A percentile compares a stretch with the other conserved stretches of the same genome.
Conservation (phyloP, 2,113 vertebrate genomes). For the Hippoglossus stenolepis region DNA sequence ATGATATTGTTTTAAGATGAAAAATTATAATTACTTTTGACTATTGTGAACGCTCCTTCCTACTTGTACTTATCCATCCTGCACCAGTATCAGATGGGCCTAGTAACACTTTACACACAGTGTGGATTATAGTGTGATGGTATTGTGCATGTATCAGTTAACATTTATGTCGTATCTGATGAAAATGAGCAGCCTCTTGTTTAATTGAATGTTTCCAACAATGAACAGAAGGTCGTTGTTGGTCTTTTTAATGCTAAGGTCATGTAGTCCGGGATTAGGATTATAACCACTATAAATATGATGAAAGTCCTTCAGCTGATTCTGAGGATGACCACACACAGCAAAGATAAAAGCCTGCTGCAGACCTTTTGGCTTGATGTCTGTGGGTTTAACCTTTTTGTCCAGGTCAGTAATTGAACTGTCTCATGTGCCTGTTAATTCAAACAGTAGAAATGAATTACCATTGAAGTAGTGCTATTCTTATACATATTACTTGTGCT, state of each 20-base stretch:
- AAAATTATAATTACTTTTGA: too few species aligned
- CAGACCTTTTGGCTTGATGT: constrained; percentile 18
- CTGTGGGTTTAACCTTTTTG: constrained; percentile 25
- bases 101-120: too few species aligned
- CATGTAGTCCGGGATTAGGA: constrained; percentile 61
- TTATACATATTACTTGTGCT: background rate
- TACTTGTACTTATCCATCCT: too few species aligned
- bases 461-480: background rate
- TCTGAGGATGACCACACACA: constrained; percentile 23
- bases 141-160: background rate
- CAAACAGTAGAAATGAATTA: too few species aligned
- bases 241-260: constrained; percentile 34
- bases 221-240: constrained; percentile 11
- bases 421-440: background rate
- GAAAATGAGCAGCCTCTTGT: too few species aligned
- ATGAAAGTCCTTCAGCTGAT: constrained; percentile 21
- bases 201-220: background rate
- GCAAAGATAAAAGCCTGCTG: constrained; percentile 18
- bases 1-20: too few species aligned
- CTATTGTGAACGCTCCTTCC: too few species aligned
- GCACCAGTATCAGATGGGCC: background rate
- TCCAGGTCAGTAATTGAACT: constrained; percentile 16
- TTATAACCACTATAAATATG: constrained; percentile 58
- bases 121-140: too few species aligned
- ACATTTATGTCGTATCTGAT: background rate